Conservation (phyloP, 1,140 invertebrate genomes). For the Gyrodactylus bullatarudis region DNA sequence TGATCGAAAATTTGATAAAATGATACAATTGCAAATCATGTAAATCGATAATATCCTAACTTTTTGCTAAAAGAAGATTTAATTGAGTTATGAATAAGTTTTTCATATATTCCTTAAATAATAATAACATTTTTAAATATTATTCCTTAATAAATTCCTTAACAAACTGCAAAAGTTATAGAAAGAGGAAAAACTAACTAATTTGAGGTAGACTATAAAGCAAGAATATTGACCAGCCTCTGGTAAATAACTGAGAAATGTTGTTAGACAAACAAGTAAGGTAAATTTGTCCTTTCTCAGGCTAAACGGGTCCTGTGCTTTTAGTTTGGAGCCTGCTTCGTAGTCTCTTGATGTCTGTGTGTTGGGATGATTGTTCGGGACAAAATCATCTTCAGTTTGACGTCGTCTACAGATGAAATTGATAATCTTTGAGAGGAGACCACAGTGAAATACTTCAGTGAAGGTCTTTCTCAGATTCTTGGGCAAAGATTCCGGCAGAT, state of each 20-base stretch:
- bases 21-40: too few species aligned
- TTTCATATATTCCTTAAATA: too few species aligned
- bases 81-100: too few species aligned
- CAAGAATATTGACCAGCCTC: slow-evolving; percentile 90
- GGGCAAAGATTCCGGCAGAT: slow-evolving; percentile 78
- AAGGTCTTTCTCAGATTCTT: slow-evolving; percentile 23
- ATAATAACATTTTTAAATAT: too few species aligned
- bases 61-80: too few species aligned
- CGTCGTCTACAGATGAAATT: not conserved
- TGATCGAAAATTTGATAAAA: too few species aligned
- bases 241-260: slow-evolving; percentile 87
- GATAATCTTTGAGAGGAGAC: not conserved
- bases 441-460: not conserved
- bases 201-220: slow-evolving; percentile 91
- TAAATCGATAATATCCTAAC: too few species aligned
- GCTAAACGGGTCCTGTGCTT: slow-evolving; percentile 55
- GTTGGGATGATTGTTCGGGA: not conserved
- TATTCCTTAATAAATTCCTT: too few species aligned
- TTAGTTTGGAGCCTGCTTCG: not conserved
- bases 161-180: too few species aligned
- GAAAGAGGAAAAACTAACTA: slow-evolving; percentile 35
- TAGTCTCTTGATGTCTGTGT: not conserved
- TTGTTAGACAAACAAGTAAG: slow-evolving; percentile 70
- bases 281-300: slow-evolving; percentile 80
- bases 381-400: not conserved